These are phyloP conservation scores for Podarcis cretensis DNA, from an alignment of 2,113 vertebrate species.

Conservation along the genomic window DNA sequence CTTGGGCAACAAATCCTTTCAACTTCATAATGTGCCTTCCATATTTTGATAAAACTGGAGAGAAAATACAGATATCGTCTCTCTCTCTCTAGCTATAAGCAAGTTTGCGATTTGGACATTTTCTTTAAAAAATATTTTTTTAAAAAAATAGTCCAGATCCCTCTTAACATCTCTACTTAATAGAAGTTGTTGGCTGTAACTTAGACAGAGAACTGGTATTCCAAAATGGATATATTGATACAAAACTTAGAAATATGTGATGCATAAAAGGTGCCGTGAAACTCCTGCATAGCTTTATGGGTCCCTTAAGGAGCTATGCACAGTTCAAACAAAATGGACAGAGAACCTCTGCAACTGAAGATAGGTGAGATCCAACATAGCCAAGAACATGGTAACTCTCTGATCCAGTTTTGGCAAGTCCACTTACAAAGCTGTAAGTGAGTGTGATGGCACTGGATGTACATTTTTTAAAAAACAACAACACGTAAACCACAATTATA, in stretches of 20 bases:
- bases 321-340: background rate
- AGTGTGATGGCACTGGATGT: background rate
- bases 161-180: background rate
- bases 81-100: conserved; percentile 49
- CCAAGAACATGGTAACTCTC: background rate
- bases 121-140: background rate
- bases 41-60: conserved; percentile 41
- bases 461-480: too few species aligned
- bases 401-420: background rate
- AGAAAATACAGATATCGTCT: conserved; percentile 43
- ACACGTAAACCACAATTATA: background rate
- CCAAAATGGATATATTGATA: background rate
- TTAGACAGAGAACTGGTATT: background rate
- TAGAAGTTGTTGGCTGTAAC: background rate
- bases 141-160: background rate
- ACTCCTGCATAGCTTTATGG: background rate
- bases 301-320: too few species aligned
- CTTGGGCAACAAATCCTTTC: background rate
- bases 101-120: conserved; percentile 6
- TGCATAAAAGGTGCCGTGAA: background rate
- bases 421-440: background rate
- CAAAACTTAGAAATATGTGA: background rate
- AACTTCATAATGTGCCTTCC: conserved; percentile 60
- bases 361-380: background rate
- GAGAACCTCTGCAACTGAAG: background rate